Conservation (phyloP, 2,113 vertebrate genomes). For the Lepisosteus oculatus region DNA sequence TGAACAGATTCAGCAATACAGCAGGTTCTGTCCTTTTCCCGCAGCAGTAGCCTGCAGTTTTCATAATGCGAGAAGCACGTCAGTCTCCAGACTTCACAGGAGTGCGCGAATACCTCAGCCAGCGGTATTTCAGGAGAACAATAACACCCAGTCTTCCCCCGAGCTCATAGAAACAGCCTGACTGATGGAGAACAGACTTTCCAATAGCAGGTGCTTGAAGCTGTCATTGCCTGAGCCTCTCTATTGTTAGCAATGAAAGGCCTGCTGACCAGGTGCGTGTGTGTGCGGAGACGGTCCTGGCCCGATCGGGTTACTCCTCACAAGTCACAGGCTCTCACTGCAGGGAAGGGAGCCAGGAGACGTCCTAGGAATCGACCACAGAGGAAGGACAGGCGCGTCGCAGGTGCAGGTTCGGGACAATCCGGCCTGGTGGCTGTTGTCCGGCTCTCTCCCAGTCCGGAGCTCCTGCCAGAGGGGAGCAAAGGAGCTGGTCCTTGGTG, state of each 20-base stretch:
- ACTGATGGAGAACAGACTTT: constrained; percentile 73
- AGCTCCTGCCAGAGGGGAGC: no score
- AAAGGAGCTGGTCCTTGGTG: no score
- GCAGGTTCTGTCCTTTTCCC: no score
- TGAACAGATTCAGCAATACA: no score
- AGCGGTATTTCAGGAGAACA: constrained; percentile 58
- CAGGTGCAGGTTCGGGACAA: no score
- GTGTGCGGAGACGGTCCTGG: constrained; percentile 34
- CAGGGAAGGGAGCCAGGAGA: constrained; percentile 45
- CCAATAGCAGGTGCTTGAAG: constrained; percentile 72
- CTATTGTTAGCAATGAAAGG: constrained; percentile 63
- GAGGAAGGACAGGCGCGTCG: no score
- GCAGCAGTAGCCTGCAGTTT: no score
- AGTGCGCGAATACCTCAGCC: constrained; percentile 70
- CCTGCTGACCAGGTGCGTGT: constrained; percentile 62
- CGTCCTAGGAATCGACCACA: no score
- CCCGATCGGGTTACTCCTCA: constrained; percentile 56
- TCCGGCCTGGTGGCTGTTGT: no score
- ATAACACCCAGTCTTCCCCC: constrained; percentile 61
- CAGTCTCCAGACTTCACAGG: constrained; percentile 25
- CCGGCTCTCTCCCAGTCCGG: no score
- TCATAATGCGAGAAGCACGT: no score
- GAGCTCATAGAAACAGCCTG: constrained; percentile 58
- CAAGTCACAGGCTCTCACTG: constrained; percentile 29
- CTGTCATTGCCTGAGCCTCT: constrained; percentile 64